phyloP scores from a whole-genome alignment of 2,888 invertebrate genomes.

The Liposcelis brunnea region DNA sequence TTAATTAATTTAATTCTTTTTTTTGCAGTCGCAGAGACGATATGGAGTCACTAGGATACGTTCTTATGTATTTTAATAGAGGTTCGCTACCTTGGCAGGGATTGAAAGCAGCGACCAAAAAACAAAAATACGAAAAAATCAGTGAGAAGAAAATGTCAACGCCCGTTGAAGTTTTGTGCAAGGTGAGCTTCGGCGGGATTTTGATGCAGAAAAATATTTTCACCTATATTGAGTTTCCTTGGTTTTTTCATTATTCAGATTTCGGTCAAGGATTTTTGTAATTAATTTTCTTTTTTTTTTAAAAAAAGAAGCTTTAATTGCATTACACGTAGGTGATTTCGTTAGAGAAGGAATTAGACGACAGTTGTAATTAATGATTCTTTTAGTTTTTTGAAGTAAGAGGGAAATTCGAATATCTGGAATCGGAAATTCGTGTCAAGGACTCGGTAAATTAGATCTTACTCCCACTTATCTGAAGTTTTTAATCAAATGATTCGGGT shows the following conservation, averaged over 20 bases:
- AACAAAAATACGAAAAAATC: conserved; percentile 98
- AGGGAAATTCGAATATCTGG: too few relatives aligned
- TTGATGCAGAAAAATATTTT: background rate
- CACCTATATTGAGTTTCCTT: conserved; percentile 4
- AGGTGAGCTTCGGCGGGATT: conserved; percentile 35
- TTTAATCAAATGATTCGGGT: too few relatives aligned
- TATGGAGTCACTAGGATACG: conserved; percentile 98
- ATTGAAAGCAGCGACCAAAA: conserved; percentile 83
- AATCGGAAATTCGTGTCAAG: too few relatives aligned
- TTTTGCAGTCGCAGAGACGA: conserved; percentile 79
- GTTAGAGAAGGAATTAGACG: too few relatives aligned
- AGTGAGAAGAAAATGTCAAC: conserved; percentile 99
- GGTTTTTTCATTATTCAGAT: conserved; percentile 9
- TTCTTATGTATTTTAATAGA: conserved; percentile 95
- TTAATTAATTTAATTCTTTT: conserved; percentile 1
- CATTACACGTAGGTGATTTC: too few relatives aligned
- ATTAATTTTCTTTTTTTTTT: too few relatives aligned
- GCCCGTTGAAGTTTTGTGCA: conserved; percentile 93
- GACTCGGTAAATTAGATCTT: too few relatives aligned
- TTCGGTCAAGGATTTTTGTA: too few relatives aligned
- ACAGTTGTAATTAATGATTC: too few relatives aligned
- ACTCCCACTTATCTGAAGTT: too few relatives aligned
- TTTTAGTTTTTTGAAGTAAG: too few relatives aligned
- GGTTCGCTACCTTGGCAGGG: conserved; percentile 52
- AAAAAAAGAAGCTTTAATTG: too few relatives aligned